Evolutionary conservation across 2,888 invertebrate genomes (phyloP).

Genomic region (Galerucella pusilla): DNA sequence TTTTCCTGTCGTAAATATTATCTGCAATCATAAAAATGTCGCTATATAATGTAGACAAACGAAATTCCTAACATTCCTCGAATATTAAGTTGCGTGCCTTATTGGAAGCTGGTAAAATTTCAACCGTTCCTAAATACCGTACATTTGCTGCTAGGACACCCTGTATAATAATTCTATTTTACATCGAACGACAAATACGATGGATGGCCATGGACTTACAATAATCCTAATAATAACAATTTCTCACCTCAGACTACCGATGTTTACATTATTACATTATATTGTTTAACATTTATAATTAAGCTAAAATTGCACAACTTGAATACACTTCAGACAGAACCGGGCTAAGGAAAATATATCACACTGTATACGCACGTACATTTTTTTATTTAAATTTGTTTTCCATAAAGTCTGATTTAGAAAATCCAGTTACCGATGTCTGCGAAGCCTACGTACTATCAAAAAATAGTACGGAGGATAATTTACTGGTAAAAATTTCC

Average conservation of each 20-base stretch:
- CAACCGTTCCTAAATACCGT: too few relatives aligned
- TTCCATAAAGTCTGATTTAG: too few relatives aligned
- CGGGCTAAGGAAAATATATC: background rate
- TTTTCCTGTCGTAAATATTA: conserved; percentile 11
- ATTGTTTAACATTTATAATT: background rate
- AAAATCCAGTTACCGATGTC: too few relatives aligned
- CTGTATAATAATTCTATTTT: too few relatives aligned
- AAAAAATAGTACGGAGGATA: too few relatives aligned
- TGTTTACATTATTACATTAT: conserved; percentile 1
- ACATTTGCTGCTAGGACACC: background rate
- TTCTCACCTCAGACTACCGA: background rate
- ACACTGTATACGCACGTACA: too few relatives aligned
- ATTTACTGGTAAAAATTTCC: too few relatives aligned
- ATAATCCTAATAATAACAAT: background rate
- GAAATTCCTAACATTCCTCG: conserved; percentile 18
- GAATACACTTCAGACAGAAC: background rate
- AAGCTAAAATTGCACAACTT: background rate
- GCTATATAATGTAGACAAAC: conserved; percentile 5
- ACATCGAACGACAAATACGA: too few relatives aligned
- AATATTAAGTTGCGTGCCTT: background rate
- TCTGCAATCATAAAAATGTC: conserved; percentile 16
- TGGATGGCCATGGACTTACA: conserved; percentile 1
- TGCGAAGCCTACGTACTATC: too few relatives aligned
- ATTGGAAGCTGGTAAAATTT: too few relatives aligned
- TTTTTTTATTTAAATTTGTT: too few relatives aligned